phyloP scores from a whole-genome alignment of 1,140 invertebrate genomes.

The Drosophila albomicans region DNA sequence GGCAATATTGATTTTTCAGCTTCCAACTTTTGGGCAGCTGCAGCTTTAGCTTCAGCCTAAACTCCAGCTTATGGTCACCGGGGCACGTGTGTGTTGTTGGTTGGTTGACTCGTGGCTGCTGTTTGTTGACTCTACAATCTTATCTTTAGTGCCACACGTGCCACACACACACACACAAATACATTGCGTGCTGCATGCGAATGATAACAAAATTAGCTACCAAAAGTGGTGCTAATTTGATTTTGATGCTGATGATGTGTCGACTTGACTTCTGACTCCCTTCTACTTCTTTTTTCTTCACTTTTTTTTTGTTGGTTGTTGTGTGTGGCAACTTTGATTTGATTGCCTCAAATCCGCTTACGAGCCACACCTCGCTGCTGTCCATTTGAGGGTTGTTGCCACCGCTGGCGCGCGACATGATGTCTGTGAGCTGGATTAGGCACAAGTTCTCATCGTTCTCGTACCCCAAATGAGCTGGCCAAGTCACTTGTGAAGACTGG shows the following conservation, averaged over 20 bases:
- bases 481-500: constrained; percentile 16
- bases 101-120: constrained; percentile 37
- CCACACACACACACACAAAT: background rate
- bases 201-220: constrained; percentile 79
- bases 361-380: constrained; percentile 14
- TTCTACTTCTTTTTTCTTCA: background rate
- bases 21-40: constrained; percentile 13
- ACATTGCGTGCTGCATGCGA: constrained; percentile 27
- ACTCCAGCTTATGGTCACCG: constrained; percentile 19
- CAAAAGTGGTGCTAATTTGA: constrained; percentile 79
- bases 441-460: constrained; percentile 51
- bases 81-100: constrained; percentile 64
- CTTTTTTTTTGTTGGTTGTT: background rate
- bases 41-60: background rate
- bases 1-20: constrained; percentile 32
- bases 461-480: constrained; percentile 30
- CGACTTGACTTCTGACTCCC: constrained; percentile 29
- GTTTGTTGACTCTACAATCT: constrained; percentile 56
- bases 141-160: constrained; percentile 66
- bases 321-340: constrained; percentile 55
- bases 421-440: constrained; percentile 69
- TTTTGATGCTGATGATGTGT: constrained; percentile 59
- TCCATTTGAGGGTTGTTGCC: constrained; percentile 35
- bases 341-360: constrained; percentile 73
- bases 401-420: constrained; percentile 23